Evolutionary conservation across 2,888 invertebrate genomes (phyloP), one percentile per base, ranked within the genome.

Genomic region (Brachynemurus nebulosus): DNA sequence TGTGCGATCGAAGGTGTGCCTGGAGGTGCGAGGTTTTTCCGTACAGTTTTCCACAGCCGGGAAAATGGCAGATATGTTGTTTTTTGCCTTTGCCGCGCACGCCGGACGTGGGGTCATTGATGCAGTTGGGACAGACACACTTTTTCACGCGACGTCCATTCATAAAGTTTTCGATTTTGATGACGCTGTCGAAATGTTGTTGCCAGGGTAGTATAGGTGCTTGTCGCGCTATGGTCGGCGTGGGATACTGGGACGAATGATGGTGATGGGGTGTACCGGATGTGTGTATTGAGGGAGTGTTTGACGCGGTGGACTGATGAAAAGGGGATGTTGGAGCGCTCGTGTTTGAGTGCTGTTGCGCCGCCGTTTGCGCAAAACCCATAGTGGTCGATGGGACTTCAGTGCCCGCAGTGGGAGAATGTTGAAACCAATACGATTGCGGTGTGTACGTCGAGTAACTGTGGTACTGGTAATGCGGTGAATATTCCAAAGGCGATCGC

Each of bases 21-120:
- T 91, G 91, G 48, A 96, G 64, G 59, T 96, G 95, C 0, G 92
- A 92, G 0, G 92, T 91, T 64, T 93, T 93, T 11, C 88, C 89
- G 64, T 95, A 96, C 12, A 89, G 80, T 56, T 85, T 81, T 47
- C 77, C 79, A 60, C 93, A 95, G 35, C 88, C 89, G 2, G 85
- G 81, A 30, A 88, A 79, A 62, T 90, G 88, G 57, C 91, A 91
- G 36, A 83, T 76, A 62, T 91, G 91, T 64, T 73, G 83, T 61
- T 79, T 84, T 67, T 80, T 88, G 54, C 78, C 86, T 54, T 78
- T 86, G 52, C 79, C 89, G 59, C 71, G 84, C 63, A 74, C 76
- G 47, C 73, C 88, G 54, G 72, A 85, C 61, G 52, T 71, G 59
- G 82, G 86, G 70, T 77, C 90, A 53, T 74, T 81, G 53, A 79